Conservation (phyloP, 2,888 invertebrate species). For the Hypercompe scribonia region DNA sequence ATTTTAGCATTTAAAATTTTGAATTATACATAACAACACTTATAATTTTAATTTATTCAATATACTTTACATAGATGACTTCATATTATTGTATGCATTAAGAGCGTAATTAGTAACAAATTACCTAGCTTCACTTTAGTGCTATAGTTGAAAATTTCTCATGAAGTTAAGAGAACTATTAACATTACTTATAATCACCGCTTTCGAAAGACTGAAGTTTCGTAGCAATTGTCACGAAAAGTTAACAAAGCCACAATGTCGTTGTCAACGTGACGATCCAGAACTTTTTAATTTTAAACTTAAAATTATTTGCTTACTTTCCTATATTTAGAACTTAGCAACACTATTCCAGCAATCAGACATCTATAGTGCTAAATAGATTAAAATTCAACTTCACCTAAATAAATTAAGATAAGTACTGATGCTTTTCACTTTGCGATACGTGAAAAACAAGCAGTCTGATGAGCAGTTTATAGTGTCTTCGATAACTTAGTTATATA, state of each 20-base stretch:
- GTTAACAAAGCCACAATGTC: constrained; percentile 57
- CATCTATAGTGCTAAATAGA: background rate
- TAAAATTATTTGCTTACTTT: constrained; percentile 27
- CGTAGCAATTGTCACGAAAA: constrained; percentile 54
- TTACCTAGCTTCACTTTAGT: constrained; percentile 49
- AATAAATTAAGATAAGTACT: background rate
- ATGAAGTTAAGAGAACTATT: constrained; percentile 53
- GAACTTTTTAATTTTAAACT: constrained; percentile 59
- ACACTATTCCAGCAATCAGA: background rate
- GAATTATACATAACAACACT: background rate
- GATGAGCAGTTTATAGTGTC: background rate
- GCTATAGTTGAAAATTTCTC: constrained; percentile 47
- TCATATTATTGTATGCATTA: background rate
- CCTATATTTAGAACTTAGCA: background rate
- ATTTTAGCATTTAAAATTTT: background rate
- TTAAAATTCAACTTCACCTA: background rate
- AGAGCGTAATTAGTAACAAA: constrained; percentile 26
- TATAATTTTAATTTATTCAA: background rate
- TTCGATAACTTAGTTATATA: constrained; percentile 58
- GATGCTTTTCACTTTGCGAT: background rate
- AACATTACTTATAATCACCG: constrained; percentile 62
- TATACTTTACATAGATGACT: background rate
- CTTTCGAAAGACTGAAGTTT: constrained; percentile 52
- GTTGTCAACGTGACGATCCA: constrained; percentile 55
- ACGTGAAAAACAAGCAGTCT: background rate